Conservation (phyloP, 2,797 vertebrate species). For the Coilia nasus region DNA sequence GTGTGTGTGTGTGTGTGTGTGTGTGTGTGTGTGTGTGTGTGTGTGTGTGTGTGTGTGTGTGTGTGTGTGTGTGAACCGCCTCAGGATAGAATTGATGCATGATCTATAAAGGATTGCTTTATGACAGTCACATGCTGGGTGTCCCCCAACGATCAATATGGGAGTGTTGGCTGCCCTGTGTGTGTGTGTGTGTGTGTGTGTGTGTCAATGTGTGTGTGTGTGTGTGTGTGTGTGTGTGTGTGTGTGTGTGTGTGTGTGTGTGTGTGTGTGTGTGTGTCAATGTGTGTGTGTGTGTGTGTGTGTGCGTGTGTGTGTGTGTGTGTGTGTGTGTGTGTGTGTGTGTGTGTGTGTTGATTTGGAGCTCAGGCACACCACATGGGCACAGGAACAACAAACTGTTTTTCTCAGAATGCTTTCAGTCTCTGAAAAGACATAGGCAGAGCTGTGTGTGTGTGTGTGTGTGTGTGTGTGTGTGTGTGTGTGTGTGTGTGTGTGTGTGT, state of each 20-base stretch:
- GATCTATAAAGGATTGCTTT: constrained; percentile 37
- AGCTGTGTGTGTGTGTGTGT: constrained; percentile 21
- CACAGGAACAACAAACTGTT: constrained; percentile 27
- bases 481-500: background rate
- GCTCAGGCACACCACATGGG: constrained; percentile 22
- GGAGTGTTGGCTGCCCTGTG: background rate
- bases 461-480: background rate
- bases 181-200: constrained; percentile 27
- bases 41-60: constrained; percentile 1
- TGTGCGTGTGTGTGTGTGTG: constrained; percentile 26
- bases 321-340: constrained; percentile 35
- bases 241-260: background rate
- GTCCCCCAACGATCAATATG: constrained; percentile 7
- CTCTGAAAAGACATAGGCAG: constrained; percentile 34
- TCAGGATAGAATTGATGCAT: constrained; percentile 29
- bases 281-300: constrained; percentile 35
- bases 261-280: constrained; percentile 28
- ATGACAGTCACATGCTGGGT: constrained; percentile 28
- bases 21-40: constrained; percentile 5
- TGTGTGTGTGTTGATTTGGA: background rate
- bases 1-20: background rate
- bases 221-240: constrained; percentile 32
- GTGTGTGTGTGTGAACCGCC: background rate
- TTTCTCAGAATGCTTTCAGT: constrained; percentile 27
- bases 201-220: constrained; percentile 29